phyloP scores from a whole-genome alignment of 2,888 invertebrate species.

The Rhingia campestris region DNA sequence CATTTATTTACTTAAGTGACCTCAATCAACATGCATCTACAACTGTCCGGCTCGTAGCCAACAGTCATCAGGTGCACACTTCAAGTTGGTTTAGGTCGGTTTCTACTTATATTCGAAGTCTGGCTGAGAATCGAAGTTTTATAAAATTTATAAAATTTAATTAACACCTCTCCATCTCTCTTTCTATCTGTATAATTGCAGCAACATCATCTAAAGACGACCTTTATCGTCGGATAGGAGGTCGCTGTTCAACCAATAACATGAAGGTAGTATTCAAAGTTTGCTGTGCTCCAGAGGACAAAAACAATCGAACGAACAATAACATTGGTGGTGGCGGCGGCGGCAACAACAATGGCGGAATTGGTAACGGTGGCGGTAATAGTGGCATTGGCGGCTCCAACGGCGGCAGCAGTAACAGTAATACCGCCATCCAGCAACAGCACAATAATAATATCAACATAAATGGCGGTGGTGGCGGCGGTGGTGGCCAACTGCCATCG shows the following conservation, averaged over 20 bases:
- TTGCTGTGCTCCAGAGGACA: constrained; percentile 91
- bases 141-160: background rate
- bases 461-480: constrained; percentile 76
- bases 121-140: too few species aligned
- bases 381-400: constrained; percentile 64
- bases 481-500: constrained; percentile 58
- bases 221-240: constrained; percentile 94
- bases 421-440: constrained; percentile 77
- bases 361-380: constrained; percentile 67
- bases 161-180: background rate
- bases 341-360: constrained; percentile 82
- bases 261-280: constrained; percentile 98
- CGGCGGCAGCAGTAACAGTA: constrained; percentile 70
- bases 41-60: too few species aligned
- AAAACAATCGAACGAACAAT: constrained; percentile 83
- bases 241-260: constrained; percentile 94
- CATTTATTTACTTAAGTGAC: too few species aligned
- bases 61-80: too few species aligned
- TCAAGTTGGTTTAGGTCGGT: too few species aligned
- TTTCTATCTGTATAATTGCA: constrained; percentile 80
- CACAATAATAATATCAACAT: constrained; percentile 78
- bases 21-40: too few species aligned
- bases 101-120: too few species aligned
- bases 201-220: constrained; percentile 96
- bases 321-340: constrained; percentile 77